phyloP scores from a whole-genome alignment of 2,113 vertebrate species.

The Pseudopodoces humilis region DNA sequence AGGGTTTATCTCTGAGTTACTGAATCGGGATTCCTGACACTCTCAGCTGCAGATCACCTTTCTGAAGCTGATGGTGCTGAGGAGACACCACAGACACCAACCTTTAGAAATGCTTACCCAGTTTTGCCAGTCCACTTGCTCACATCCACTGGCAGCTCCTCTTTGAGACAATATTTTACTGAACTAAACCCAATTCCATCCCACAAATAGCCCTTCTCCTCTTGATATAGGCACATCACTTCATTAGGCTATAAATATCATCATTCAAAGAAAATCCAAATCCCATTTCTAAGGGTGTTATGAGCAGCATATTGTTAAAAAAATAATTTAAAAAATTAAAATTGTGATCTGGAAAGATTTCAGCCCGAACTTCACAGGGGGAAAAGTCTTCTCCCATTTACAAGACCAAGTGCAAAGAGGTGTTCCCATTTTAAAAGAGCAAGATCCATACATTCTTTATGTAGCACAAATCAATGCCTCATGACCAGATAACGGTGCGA shows the following conservation, averaged over 20 bases:
- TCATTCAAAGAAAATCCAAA: background rate
- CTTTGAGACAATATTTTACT: background rate
- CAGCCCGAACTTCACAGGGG: background rate
- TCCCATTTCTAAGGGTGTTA: background rate
- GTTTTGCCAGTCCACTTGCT: background rate
- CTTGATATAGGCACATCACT: background rate
- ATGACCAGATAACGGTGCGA: slow-evolving; percentile 30
- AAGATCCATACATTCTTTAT: slow-evolving; percentile 37
- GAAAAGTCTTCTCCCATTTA: background rate
- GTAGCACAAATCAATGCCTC: slow-evolving; percentile 46
- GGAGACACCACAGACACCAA: background rate
- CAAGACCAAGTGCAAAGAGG: slow-evolving; percentile 9
- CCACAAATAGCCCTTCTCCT: background rate
- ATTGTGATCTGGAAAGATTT: background rate
- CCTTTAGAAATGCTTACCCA: background rate
- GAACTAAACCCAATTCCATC: background rate
- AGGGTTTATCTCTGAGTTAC: background rate
- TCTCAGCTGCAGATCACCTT: background rate
- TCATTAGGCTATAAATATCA: background rate
- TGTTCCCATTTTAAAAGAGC: background rate
- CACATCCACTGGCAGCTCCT: background rate
- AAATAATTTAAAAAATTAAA: background rate
- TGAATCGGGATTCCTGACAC: background rate
- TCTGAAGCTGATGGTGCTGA: background rate
- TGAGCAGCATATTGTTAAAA: background rate